These are phyloP conservation scores for Seriola dumerili DNA, from an alignment of 2,113 vertebrate species.

Conservation along the genomic window DNA sequence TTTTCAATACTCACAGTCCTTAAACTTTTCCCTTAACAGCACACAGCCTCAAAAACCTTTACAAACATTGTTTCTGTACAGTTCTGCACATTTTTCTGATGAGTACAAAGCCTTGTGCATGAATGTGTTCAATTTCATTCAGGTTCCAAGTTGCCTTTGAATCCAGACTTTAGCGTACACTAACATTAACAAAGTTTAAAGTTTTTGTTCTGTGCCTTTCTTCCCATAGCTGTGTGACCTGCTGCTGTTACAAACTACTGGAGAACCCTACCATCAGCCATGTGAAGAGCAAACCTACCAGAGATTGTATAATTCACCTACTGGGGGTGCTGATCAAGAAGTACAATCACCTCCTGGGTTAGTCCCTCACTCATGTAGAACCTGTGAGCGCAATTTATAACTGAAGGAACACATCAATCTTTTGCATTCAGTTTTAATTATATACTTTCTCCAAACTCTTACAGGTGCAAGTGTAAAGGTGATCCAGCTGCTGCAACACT, in stretches of 20 bases:
- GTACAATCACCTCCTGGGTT: conserved; percentile 92
- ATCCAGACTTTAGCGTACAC: background rate
- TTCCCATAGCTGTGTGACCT: conserved; percentile 89
- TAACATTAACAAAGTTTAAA: background rate
- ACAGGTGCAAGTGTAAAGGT: conserved; percentile 93
- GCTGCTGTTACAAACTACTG: conserved; percentile 93
- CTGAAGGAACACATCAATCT: background rate
- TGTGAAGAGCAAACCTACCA: conserved; percentile 89
- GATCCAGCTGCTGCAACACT: conserved; percentile 94
- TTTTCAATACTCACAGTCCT: background rate
- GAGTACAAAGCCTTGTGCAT: background rate
- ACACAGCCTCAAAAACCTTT: background rate
- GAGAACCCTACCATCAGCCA: conserved; percentile 91
- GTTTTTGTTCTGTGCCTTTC: background rate
- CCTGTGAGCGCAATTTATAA: background rate
- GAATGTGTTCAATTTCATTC: background rate
- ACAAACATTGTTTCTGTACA: background rate
- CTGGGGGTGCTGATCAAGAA: conserved; percentile 90
- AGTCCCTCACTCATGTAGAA: conserved; percentile 57
- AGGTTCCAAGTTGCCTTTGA: background rate
- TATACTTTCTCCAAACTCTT: background rate
- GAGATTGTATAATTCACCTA: conserved; percentile 89
- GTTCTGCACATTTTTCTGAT: background rate
- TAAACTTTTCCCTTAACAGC: background rate
- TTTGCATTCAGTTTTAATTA: too few species aligned